Evolutionary conservation across 2,888 invertebrate genomes (phyloP).

Genomic region (Cataglyphis altisquamis): DNA sequence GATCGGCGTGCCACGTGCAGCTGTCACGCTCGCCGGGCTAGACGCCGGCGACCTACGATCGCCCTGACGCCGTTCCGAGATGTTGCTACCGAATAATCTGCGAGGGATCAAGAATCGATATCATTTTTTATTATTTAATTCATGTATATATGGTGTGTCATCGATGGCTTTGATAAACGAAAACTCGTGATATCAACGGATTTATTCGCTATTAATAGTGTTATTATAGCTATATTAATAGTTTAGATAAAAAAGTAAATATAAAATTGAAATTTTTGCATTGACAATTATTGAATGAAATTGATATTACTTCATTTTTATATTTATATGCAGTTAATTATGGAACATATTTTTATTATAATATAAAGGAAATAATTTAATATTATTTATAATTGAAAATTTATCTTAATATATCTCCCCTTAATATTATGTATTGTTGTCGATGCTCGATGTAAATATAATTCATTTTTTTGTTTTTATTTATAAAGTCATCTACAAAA

Average conservation of each 20-base stretch:
- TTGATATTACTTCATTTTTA: too few species aligned
- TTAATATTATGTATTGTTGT: background rate
- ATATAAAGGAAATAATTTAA: too few species aligned
- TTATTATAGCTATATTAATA: too few species aligned
- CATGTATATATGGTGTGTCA: conserved; percentile 59
- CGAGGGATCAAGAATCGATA: background rate
- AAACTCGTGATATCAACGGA: too few species aligned
- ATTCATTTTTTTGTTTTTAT: background rate
- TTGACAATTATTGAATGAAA: too few species aligned
- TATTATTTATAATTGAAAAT: too few species aligned
- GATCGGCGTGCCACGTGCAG: conserved; percentile 78
- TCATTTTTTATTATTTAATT: background rate
- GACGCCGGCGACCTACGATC: conserved; percentile 93
- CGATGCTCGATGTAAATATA: background rate
- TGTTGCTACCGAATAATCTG: conserved; percentile 85
- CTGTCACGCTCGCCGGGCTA: conserved; percentile 89
- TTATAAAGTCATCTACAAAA: background rate
- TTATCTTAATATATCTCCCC: too few species aligned
- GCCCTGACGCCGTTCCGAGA: conserved; percentile 85
- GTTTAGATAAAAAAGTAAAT: too few species aligned
- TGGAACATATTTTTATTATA: too few species aligned
- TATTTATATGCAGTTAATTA: too few species aligned
- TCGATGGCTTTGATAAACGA: background rate
- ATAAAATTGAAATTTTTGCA: too few species aligned
- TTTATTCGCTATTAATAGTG: too few species aligned